Evolutionary conservation across 2,888 invertebrate species (phyloP), one percentile per base, ranked within the genome.

Genomic region (Osmoderma eremita): DNA sequence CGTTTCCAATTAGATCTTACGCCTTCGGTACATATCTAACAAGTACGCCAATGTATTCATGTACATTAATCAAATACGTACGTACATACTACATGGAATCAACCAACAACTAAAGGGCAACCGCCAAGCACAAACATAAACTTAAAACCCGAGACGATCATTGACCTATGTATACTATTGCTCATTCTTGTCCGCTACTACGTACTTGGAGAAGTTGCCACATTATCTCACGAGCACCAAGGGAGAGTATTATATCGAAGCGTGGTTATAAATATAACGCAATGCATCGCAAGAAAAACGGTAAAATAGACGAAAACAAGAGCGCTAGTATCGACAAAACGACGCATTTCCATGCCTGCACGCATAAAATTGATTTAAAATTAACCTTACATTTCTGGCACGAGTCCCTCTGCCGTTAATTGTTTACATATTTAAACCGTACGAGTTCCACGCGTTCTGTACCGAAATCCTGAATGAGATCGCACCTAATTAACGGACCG

Each of bases 131-230:
- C 30, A 30, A 2, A 30, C 41, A 18, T 22, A 41, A 61, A 24
- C 45, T 45, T 61, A 61, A 61, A 61, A 24, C 17, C 12, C 58
- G 45, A 61, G 24, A 61, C 58, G 58, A 61, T 48, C 58, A 48
- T 61, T 61, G 58, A 61, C 36, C 45, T 30, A 61, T 6, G 50
- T 30, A 30, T 48, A 20, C 20, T 48, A 48, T 48, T 48, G 20
- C 48, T 48, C 20, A 48, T 48, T 48, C 48, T 45, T 20, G 20
- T 30, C 30, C 30, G 30, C 30, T 30, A 5, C 30, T 5, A 30
- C 6, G 10, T 10, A 30, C 30, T 30, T 30, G 10, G 2, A 30
- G 30, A 24, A 30, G 30, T 30, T 10, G 30, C 6, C 2, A 30
- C 30, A 30, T 30, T 30, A 30, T 30, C 30, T 30, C 10, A 30